Base-by-base conservation (phyloP, 2,113 vertebrate genomes). In the Illadopsis cleaveri region DNA sequence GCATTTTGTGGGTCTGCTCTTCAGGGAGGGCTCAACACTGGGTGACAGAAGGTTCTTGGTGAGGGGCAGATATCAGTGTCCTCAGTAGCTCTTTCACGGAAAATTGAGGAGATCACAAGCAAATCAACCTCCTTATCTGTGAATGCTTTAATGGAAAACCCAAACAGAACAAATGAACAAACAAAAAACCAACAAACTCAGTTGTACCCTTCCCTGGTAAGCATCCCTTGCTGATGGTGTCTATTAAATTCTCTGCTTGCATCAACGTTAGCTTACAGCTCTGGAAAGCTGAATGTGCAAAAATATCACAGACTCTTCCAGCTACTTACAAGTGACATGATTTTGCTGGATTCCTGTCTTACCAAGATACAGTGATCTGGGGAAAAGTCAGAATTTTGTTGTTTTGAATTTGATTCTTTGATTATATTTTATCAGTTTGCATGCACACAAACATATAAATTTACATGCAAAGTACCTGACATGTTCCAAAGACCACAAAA, bases 151-250 rank as follows among this genome's bases (percentile, higher is more conserved):
- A 48, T 50, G 64, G 58, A 71, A 80, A 86, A 8, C 4, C 20
- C 28, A 31, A 68, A 47, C 14, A 47, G 25, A 33, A 3, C n/a
- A 44, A 28, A 35, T 9, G 24, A 66, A 23, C 42, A 30, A 65
- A 27, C 10, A 5, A 21, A 47, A 44, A 15, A 1, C 1, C 35
- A n/a, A 8, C 11, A 21, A 71, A 3, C 7, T 48, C 40, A 0
- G 0, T 33, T 61, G 18, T 44, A 61, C 27, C 40, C 69, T 57
- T 9, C n/a, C 27, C 24, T 61, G 37, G 10, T 50, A 64, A 68
- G 12, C 50, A n/a, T 70, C 19, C 40, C 9, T 57, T 69, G 20
- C 4, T 47, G 20, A 47, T 60, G 30, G 20, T 69, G 35, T 35
- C 23, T 3, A 0, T 47, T 38, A 60, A 47, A 51, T 42, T 78